These are phyloP conservation scores for Campylomormyrus tamandua DNA, from an alignment of 2,113 vertebrate genomes.

Conservation along the genomic window DNA sequence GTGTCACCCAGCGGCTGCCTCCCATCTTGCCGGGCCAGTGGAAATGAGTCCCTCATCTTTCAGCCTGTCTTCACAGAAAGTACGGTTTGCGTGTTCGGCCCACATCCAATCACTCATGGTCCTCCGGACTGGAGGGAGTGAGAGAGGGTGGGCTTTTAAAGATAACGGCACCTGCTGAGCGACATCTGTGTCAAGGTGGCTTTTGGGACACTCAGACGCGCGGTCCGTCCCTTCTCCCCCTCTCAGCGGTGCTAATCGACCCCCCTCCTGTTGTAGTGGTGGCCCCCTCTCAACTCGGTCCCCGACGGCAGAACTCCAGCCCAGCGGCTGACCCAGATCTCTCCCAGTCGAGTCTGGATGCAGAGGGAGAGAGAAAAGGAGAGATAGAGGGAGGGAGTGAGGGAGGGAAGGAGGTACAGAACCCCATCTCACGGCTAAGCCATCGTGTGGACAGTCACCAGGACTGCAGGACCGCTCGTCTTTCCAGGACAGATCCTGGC, in stretches of 20 bases:
- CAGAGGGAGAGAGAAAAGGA: conserved; percentile 8
- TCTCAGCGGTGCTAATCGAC: background rate
- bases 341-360: conserved; percentile 57
- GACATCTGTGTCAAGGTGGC: conserved; percentile 5
- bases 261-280: background rate
- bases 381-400: background rate
- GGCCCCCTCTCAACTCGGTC: conserved; percentile 29
- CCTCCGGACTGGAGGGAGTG: background rate
- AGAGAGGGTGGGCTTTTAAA: background rate
- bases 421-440: background rate
- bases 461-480: background rate
- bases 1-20: background rate
- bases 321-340: conserved; percentile 68
- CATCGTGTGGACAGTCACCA: conserved; percentile 9
- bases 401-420: background rate
- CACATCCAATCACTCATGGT: background rate
- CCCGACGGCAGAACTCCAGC: conserved; percentile 41
- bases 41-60: background rate
- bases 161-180: background rate
- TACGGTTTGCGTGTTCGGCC: background rate
- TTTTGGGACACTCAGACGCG: background rate
- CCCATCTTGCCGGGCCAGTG: background rate
- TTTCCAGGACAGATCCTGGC: background rate
- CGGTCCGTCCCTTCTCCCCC: background rate
- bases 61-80: background rate